Evolutionary conservation across 2,888 invertebrate genomes (phyloP), one percentile per base, ranked within the genome.

Genomic region (Alentia gelatinosa): DNA sequence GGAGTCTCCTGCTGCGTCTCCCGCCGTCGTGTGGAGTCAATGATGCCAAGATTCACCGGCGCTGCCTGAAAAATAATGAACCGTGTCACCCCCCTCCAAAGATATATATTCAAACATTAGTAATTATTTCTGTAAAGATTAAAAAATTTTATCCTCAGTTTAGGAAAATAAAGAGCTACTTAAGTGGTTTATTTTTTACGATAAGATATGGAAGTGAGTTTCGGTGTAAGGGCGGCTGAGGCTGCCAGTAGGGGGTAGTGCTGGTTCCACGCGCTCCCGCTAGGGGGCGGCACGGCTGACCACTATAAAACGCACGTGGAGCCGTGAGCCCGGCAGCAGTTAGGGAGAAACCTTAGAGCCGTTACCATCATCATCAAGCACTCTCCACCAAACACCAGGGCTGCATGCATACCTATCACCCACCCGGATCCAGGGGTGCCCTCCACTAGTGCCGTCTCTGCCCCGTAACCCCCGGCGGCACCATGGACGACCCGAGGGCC

Each of bases 361-460:
- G 94, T 93, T 86, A 86, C 1, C 86, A 86, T 33, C 50, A 86
- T 50, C 86, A 86, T 19, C 86, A 86, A 42, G 39, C 79, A n/a
- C n/a, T 37, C 35, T 39, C 26, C 74, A 26, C 74, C 30, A 90
- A 86, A 79, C 90, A 84, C 56, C 89, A 89, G 92, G 93, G 92
- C 95, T 95, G 95, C 95, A 95, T 95, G 95, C 95, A 95, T 95
- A 94, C 94, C 94, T 94, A 40, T 30, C 47, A 42, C 83, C 19
- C 30, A 39, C 37, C 79, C 47, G 86, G 86, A 30, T 47, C 42
- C 39, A 26, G 50, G 15, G 39, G n/a, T 12, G 89, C 30, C 68
- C 35, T 26, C 15, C 35, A 7, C 39, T 79, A 50, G 30, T 63
- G 63, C 30, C 89, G 39, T 26, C 30, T 4, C 84, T 9, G 30